Conservation (phyloP, 2,888 invertebrate genomes). For the Trachelus troglodyta region DNA sequence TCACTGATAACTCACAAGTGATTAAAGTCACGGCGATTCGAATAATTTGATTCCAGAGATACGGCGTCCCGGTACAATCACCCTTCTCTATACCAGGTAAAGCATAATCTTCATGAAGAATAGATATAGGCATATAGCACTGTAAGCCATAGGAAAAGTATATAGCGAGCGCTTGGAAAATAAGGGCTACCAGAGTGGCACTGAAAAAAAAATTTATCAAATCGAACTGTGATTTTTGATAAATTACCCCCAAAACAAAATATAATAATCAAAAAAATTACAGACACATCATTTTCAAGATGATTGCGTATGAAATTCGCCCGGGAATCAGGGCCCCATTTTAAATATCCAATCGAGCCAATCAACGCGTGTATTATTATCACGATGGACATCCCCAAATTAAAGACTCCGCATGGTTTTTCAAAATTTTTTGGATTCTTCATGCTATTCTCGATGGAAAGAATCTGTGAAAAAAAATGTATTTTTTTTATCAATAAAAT, state of each 20-base stretch:
- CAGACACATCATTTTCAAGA: constrained; percentile 29
- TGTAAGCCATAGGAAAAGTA: constrained; percentile 49
- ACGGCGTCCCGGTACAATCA: constrained; percentile 28
- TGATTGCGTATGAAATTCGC: constrained; percentile 49
- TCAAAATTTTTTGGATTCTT: constrained; percentile 40
- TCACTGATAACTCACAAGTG: constrained; percentile 34
- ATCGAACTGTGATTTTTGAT: not conserved
- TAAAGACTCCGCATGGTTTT: constrained; percentile 40
- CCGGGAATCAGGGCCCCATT: constrained; percentile 38
- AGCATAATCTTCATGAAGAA: constrained; percentile 36
- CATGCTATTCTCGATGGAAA: constrained; percentile 47
- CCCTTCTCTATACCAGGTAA: constrained; percentile 32
- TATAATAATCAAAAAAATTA: not conserved
- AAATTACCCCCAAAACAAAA: too few relatives aligned
- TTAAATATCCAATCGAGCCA: constrained; percentile 41
- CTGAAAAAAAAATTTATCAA: constrained; percentile 16
- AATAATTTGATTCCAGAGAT: constrained; percentile 40
- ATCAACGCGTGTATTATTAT: constrained; percentile 34
- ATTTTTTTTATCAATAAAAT: not conserved
- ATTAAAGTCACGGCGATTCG: constrained; percentile 40
- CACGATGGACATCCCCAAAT: constrained; percentile 44
- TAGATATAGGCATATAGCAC: constrained; percentile 46
- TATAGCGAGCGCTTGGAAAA: constrained; percentile 42
- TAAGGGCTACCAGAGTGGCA: constrained; percentile 32
- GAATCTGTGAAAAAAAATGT: constrained; percentile 27